These are phyloP conservation scores for Hylia prasina DNA, from an alignment of 2,113 vertebrate genomes.

Conservation along the genomic window DNA sequence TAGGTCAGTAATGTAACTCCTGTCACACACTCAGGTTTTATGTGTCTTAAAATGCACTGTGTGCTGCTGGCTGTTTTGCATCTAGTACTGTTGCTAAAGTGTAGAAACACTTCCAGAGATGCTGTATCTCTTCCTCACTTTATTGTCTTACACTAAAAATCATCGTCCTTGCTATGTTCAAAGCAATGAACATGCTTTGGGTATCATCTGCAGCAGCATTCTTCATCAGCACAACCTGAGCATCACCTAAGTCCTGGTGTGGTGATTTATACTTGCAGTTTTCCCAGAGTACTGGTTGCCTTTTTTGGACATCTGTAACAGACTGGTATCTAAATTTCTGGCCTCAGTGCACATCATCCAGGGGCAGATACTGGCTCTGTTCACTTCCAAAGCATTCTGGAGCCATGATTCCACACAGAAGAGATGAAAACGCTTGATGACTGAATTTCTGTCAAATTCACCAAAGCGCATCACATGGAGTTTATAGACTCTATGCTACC, in stretches of 20 bases:
- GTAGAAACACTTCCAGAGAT: background rate
- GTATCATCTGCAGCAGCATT: background rate
- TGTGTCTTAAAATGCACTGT: background rate
- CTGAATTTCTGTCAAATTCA: background rate
- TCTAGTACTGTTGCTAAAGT: background rate
- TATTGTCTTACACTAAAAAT: background rate
- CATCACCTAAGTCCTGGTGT: background rate
- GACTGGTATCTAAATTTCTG: background rate
- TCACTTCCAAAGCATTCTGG: background rate
- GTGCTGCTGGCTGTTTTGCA: background rate
- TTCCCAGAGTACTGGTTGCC: background rate
- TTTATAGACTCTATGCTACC: background rate
- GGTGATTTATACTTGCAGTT: background rate
- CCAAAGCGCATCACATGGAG: background rate
- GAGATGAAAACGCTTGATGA: background rate
- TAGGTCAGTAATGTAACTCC: background rate
- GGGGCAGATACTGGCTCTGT: background rate
- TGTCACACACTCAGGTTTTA: background rate
- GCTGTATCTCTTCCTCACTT: background rate
- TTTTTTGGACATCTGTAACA: background rate
- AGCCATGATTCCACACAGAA: background rate
- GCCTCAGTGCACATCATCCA: background rate
- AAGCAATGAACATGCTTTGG: background rate
- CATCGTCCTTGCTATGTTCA: fast-evolving
- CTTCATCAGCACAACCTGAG: background rate